Evolutionary conservation across 2,797 vertebrate species (phyloP).

Genomic region (Anguilla obscura): DNA sequence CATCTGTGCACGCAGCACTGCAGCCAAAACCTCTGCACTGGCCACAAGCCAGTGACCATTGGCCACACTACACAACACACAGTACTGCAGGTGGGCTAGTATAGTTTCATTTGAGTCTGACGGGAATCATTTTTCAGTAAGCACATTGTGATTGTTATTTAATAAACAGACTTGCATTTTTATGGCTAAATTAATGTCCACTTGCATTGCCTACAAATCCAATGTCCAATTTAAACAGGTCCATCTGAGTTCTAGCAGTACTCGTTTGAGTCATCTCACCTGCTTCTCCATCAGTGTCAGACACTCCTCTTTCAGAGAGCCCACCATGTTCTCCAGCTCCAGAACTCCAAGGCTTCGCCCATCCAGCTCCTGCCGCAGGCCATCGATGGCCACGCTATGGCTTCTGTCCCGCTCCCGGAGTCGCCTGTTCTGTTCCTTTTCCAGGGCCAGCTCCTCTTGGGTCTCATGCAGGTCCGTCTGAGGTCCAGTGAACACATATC

Average conservation of each 20-base stretch:
- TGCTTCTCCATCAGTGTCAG: conserved; percentile 61
- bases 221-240: not conserved
- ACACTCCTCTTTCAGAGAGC: conserved; percentile 59
- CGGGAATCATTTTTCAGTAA: not conserved
- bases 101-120: not conserved
- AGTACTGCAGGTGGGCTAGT: not conserved
- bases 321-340: conserved; percentile 47
- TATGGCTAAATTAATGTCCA: not conserved
- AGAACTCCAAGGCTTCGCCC: conserved; percentile 60
- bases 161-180: not conserved
- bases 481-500: not conserved
- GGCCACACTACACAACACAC: not conserved
- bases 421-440: conserved; percentile 52
- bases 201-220: not conserved
- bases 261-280: conserved; percentile 45
- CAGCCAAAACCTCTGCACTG: not conserved
- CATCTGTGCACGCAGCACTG: not conserved
- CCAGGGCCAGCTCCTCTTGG: conserved; percentile 47
- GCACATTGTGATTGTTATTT: not conserved
- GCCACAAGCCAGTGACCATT: not conserved
- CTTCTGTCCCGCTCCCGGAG: conserved; percentile 60
- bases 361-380: conserved; percentile 61
- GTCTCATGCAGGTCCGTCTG: conserved; percentile 54
- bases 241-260: not conserved
- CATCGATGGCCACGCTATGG: conserved; percentile 45